Evolutionary conservation across 2,113 vertebrate genomes (phyloP).

Genomic region (Phalacrocorax pelagicus): DNA sequence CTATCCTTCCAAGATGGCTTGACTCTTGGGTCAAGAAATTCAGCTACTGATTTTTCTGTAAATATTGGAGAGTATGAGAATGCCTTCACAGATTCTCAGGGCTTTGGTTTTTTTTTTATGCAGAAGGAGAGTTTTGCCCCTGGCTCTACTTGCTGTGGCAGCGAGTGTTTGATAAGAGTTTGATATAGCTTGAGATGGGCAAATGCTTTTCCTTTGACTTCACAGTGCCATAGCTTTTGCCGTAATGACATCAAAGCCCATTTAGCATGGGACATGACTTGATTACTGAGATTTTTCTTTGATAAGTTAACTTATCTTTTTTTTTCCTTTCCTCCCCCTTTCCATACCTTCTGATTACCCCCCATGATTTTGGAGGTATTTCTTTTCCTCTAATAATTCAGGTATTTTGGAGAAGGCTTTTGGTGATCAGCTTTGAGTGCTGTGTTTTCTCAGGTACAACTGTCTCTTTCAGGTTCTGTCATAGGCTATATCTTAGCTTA

Average conservation of each 20-base stretch:
- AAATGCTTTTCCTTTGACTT: background rate
- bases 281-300: background rate
- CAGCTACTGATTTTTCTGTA: background rate
- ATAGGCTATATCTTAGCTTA: background rate
- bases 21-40: background rate
- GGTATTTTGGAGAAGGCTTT: background rate
- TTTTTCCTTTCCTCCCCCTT: fast-evolving
- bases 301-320: background rate
- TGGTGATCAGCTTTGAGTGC: background rate
- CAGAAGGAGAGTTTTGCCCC: background rate
- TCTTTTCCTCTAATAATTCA: background rate
- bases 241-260: background rate
- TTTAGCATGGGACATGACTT: background rate
- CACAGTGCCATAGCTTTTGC: background rate
- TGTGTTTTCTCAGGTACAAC: background rate
- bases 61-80: background rate
- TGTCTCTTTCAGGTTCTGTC: background rate
- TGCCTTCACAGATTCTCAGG: background rate
- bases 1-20: background rate
- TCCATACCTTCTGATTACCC: background rate
- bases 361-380: background rate
- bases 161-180: background rate
- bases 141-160: background rate
- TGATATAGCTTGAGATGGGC: background rate
- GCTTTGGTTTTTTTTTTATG: background rate